Base-by-base conservation (phyloP, 2,888 invertebrate species). In the Macrophya alboannulata region DNA sequence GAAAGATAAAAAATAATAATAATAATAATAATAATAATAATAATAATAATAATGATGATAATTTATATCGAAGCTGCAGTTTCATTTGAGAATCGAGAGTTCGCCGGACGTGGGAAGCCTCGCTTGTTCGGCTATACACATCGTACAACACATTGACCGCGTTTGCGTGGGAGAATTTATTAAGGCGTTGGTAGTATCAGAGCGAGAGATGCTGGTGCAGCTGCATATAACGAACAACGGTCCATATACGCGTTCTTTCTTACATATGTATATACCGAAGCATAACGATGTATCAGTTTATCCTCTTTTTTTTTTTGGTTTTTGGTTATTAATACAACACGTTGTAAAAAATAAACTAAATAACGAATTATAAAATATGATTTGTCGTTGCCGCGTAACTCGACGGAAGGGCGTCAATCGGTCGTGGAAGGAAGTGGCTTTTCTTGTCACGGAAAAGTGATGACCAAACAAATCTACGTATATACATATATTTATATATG, bases 161-260 rank as follows among this genome's bases (percentile, higher is more conserved):
- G 77, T 37, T 77, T 55, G 77, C 77, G 77, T 77, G 77, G 77
- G 77, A 77, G 77, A 77, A 77, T 77, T 77, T 55, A 25, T 25
- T 77, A 17, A 55, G 77, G 31, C 55, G 51, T 43, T 43, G 62
- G 62, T 62, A 21, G 10, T 25, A 9, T 12, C 25, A 21, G 62
- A 25, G 31, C 51, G 37, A 4, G 68, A 68, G 68, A 68, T 68
- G 68, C 68, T 17, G 55, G 12, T 25, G 43, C 72, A 45, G 72
- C 72, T 17, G 43, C 72, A 12, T 4, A 15, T 25, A 25, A 25
- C 37, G 10, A 62, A 68, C 37, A 12, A 68, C 31, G 37, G 6
- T 68, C 6, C 31, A 68, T 68, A 6, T 68, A 6, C 37, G 15
- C 17, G 6, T 37, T 17, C 17, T 37, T 15, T 3, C 62, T n/a